Evolutionary conservation across 2,113 vertebrate species (phyloP).

Genomic region (Protomyctophum bolini): DNA sequence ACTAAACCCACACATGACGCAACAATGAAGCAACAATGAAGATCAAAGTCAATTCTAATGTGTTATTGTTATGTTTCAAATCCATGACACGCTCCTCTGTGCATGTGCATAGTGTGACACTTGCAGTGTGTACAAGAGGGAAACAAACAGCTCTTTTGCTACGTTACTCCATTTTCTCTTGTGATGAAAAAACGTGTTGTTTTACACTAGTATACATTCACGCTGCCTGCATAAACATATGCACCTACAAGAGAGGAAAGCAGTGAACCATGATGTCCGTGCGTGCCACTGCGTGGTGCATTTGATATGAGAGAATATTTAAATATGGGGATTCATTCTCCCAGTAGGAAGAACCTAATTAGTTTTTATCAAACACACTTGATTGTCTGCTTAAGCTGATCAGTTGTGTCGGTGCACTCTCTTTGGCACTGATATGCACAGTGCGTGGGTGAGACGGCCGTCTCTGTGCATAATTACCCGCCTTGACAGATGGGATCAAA

Average conservation of each 20-base stretch:
- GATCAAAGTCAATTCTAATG: constrained; percentile 27
- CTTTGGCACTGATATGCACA: not conserved
- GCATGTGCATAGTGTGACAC: constrained; percentile 14
- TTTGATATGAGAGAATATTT: constrained; percentile 31
- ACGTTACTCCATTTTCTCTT: constrained; percentile 22
- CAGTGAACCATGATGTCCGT: not conserved
- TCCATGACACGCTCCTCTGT: constrained; percentile 16
- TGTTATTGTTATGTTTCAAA: constrained; percentile 25
- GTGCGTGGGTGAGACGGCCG: not conserved
- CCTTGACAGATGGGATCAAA: no score
- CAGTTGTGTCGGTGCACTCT: not conserved
- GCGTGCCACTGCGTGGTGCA: not conserved
- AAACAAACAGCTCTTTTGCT: not conserved
- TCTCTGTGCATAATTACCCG: not conserved
- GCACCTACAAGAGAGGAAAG: constrained; percentile 21
- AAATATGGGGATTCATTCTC: constrained; percentile 21
- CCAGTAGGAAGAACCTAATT: constrained; percentile 4
- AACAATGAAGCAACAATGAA: constrained; percentile 29
- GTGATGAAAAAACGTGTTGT: constrained; percentile 29
- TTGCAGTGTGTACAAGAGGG: constrained; percentile 2
- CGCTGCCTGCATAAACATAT: not conserved
- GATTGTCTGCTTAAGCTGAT: constrained; percentile 5
- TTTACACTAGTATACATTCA: constrained; percentile 7
- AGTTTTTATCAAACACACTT: constrained; percentile 5
- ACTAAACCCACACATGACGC: constrained; percentile 15